A percentile compares a stretch with the other conserved stretches of the same genome.
phyloP scores from a whole-genome alignment of 2,113 vertebrate genomes.

The Sylvietta virens region DNA sequence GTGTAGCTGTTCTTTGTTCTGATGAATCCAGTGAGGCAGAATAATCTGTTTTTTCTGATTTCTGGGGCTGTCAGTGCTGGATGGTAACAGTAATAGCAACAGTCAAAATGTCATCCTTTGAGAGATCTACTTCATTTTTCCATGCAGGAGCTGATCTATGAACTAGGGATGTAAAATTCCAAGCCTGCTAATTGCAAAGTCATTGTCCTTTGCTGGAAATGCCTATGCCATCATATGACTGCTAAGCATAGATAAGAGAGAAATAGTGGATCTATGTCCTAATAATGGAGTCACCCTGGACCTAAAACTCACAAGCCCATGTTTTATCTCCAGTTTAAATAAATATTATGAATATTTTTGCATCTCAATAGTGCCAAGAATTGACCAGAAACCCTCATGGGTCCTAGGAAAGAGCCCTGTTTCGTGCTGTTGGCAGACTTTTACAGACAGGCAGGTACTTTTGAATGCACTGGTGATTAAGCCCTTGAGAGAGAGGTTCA shows the following conservation, averaged over 20 bases:
- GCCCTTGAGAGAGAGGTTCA: not conserved
- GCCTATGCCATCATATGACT: not conserved
- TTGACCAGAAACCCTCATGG: not conserved
- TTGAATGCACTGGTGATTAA: not conserved
- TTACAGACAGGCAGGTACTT: not conserved
- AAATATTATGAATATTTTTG: not conserved
- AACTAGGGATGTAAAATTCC: not conserved
- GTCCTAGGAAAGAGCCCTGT: not conserved
- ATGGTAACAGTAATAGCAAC: not conserved
- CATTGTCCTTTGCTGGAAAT: not conserved
- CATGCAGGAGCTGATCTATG: not conserved
- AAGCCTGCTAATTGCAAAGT: not conserved
- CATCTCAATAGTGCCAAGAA: not conserved
- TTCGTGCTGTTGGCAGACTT: not conserved
- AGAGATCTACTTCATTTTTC: not conserved
- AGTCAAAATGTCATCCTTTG: not conserved
- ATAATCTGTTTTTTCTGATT: not conserved
- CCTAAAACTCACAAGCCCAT: not conserved
- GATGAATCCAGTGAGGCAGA: not conserved
- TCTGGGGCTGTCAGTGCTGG: not conserved
- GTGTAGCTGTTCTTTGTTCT: not conserved
- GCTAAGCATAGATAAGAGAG: not conserved
- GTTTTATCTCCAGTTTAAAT: not conserved
- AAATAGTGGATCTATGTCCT: not conserved
- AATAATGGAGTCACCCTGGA: not conserved